Evolutionary conservation across 2,797 vertebrate genomes (phyloP).

Genomic region (Dipus sagitta): DNA sequence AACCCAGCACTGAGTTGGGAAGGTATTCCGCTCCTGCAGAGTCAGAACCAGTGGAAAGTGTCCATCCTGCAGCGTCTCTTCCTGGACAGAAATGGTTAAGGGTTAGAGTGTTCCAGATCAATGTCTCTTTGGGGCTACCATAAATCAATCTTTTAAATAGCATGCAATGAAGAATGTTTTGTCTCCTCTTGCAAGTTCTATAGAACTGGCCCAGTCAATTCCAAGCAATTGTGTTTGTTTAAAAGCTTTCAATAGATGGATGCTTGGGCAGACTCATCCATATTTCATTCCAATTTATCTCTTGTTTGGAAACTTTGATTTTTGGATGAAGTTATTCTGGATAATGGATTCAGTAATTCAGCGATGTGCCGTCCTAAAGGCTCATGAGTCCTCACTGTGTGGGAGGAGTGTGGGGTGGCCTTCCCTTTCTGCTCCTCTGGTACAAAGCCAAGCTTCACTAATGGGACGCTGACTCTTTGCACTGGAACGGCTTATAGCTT

Average conservation of each 20-base stretch:
- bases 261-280: neutral
- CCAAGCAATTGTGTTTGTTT: slow-evolving; percentile 35
- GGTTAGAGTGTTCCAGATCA: neutral
- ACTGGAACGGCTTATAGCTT: neutral
- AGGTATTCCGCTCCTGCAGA: neutral
- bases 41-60: neutral
- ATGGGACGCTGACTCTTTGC: neutral
- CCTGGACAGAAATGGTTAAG: neutral
- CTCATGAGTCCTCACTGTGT: neutral
- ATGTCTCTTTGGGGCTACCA: neutral
- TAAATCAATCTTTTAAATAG: slow-evolving; percentile 6
- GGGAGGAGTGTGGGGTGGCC: neutral
- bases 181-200: neutral
- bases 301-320: slow-evolving; percentile 56
- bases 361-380: neutral
- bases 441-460: slow-evolving; percentile 15
- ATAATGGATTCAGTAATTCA: slow-evolving; percentile 39
- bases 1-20: neutral
- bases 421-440: slow-evolving; percentile 51
- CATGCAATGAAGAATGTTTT: neutral
- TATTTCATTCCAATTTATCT: slow-evolving; percentile 61
- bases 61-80: neutral
- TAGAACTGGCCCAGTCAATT: neutral
- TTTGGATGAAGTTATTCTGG: slow-evolving; percentile 64
- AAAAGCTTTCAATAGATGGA: slow-evolving; percentile 1